Conservation (phyloP, 1,140 invertebrate species). For the Pseudoatta argentina region DNA sequence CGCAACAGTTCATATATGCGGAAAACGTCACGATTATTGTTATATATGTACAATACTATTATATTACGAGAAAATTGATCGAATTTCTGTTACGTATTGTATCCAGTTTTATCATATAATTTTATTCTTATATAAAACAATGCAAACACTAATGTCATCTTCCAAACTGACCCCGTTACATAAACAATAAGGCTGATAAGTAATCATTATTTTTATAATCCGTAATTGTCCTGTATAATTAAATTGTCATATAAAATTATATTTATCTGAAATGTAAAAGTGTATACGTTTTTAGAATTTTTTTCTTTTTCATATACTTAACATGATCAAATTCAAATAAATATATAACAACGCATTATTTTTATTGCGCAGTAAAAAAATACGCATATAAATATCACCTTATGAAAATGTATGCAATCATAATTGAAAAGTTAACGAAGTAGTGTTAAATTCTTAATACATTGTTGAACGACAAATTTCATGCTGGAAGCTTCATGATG, state of each 20-base stretch:
- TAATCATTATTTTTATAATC: not conserved
- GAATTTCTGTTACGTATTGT: not conserved
- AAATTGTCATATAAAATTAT: not conserved
- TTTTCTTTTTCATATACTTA: not conserved
- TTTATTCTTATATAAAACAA: slow-evolving; percentile 3
- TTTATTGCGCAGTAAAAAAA: not conserved
- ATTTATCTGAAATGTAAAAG: not conserved
- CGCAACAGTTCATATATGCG: not conserved
- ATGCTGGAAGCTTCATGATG: not conserved
- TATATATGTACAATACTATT: not conserved
- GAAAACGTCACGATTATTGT: not conserved
- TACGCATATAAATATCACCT: not conserved
- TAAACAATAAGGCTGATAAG: not conserved
- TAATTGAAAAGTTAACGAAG: not conserved
- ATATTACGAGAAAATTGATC: slow-evolving; percentile 23
- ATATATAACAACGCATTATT: not conserved
- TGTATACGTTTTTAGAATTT: not conserved
- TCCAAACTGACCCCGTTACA: slow-evolving; percentile 8
- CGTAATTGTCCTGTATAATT: not conserved
- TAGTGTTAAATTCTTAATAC: slow-evolving; percentile 2
- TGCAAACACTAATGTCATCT: slow-evolving; percentile 7
- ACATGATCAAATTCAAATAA: not conserved
- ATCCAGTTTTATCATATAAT: not conserved
- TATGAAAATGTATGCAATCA: not conserved
- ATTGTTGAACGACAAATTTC: not conserved